These are phyloP conservation scores for Laticauda colubrina DNA, from an alignment of 2,113 vertebrate species.

Conservation along the genomic window DNA sequence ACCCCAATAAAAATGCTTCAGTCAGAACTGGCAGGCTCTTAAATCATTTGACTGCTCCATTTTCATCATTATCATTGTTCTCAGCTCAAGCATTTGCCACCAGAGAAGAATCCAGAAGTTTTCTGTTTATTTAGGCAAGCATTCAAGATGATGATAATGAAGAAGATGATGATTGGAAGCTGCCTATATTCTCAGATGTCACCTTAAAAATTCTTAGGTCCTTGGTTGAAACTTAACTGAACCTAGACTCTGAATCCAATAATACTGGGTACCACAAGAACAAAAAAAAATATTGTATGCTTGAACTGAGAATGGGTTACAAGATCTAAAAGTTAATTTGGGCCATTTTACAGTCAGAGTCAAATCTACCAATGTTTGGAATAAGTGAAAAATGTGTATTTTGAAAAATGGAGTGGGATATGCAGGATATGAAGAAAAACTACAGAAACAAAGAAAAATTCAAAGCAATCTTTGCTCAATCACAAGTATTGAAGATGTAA, in stretches of 20 bases:
- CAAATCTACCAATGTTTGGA: not conserved
- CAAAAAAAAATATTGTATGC: conserved; percentile 24
- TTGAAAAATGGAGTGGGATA: not conserved
- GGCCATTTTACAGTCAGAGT: not conserved
- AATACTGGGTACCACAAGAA: not conserved
- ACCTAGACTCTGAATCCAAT: not conserved
- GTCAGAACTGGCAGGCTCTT: conserved; percentile 51
- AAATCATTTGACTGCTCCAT: conserved; percentile 62
- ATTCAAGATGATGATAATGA: not conserved
- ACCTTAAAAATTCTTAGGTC: not conserved
- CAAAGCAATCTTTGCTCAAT: not conserved
- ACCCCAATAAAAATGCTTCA: conserved; percentile 63
- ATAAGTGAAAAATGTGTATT: not conserved
- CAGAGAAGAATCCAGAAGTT: conserved; percentile 72
- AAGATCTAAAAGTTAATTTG: conserved; percentile 37
- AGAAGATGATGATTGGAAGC: conserved; percentile 4
- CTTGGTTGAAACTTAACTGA: not conserved
- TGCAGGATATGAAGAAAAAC: not conserved
- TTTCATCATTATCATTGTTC: conserved; percentile 1
- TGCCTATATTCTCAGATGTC: not conserved
- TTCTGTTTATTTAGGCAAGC: conserved; percentile 66
- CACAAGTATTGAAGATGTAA: not conserved
- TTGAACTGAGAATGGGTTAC: conserved; percentile 64
- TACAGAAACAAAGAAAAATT: not conserved
- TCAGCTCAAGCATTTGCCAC: conserved; percentile 44